These are phyloP conservation scores for Diprion similis DNA, from an alignment of 1,140 invertebrate genomes.

Conservation along the genomic window DNA sequence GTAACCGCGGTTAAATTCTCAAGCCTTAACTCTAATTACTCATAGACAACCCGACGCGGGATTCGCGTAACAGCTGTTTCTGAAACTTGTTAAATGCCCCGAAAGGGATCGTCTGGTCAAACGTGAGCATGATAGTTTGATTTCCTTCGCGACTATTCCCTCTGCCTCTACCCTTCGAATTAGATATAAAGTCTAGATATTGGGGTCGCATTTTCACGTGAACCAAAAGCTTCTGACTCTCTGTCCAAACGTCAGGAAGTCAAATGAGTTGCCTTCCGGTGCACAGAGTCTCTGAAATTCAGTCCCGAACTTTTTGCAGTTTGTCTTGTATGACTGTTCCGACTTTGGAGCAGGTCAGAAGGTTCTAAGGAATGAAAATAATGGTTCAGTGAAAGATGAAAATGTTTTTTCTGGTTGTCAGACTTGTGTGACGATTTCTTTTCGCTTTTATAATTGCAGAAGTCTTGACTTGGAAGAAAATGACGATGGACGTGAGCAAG, in stretches of 20 bases:
- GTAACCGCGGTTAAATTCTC: constrained; percentile 63
- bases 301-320: no score
- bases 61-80: constrained; percentile 57
- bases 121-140: constrained; percentile 1
- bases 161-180: no score
- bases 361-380: no score
- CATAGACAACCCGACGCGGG: constrained; percentile 57
- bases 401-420: neutral
- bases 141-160: neutral
- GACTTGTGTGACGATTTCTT: constrained; percentile 15
- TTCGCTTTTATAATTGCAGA: constrained; percentile 18
- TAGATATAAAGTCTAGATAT: no score
- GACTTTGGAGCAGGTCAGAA: no score
- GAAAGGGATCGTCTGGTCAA: constrained; percentile 10
- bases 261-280: no score
- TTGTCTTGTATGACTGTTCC: no score
- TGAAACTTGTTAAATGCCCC: constrained; percentile 57
- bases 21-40: constrained; percentile 64
- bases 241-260: no score
- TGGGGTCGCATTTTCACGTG: no score
- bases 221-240: no score
- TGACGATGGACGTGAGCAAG: constrained; percentile 66
- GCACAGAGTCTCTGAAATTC: no score
- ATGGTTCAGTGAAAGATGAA: no score
- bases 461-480: constrained; percentile 33